Percentiles rank a stretch among this genome's conserved stretches.
Conservation (phyloP, 2,888 invertebrate genomes). For the Eupithecia subfuscata region DNA sequence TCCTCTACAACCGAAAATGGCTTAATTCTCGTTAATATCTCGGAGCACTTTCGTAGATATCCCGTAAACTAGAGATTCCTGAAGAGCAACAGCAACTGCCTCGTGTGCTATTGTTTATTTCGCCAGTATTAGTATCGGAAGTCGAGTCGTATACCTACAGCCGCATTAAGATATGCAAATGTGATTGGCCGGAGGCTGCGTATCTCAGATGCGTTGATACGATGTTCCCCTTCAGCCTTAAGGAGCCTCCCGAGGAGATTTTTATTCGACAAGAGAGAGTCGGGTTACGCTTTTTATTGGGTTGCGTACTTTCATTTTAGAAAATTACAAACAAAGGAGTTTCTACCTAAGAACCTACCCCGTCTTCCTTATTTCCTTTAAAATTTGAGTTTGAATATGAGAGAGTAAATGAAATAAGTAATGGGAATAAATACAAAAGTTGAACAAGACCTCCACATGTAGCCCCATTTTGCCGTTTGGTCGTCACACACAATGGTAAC, state of each 20-base stretch:
- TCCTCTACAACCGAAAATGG: neutral
- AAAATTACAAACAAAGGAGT: neutral
- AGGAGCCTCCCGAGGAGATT: constrained; percentile 15
- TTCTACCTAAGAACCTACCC: neutral
- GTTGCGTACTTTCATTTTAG: neutral
- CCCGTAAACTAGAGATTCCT: neutral
- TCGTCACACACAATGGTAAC: constrained; percentile 2
- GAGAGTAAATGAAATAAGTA: neutral
- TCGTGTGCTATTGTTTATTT: constrained; percentile 56
- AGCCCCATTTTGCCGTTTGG: neutral
- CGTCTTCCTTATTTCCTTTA: neutral
- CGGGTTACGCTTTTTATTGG: neutral
- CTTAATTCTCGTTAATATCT: too few relatives aligned
- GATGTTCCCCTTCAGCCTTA: constrained; percentile 52
- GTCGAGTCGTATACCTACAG: constrained; percentile 43
- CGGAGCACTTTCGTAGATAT: neutral
- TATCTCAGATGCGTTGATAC: constrained; percentile 55
- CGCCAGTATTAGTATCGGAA: constrained; percentile 64
- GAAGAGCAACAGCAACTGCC: neutral
- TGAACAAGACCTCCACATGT: neutral
- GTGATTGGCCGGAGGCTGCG: constrained; percentile 61
- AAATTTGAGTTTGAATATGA: too few relatives aligned
- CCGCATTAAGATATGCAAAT: constrained; percentile 78
- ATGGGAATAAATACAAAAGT: neutral
- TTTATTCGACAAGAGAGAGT: neutral